A percentile compares a stretch with the other conserved stretches of the same genome.
Evolutionary conservation across 2,113 vertebrate species (phyloP).

Genomic region (Stictonetta naevosa): DNA sequence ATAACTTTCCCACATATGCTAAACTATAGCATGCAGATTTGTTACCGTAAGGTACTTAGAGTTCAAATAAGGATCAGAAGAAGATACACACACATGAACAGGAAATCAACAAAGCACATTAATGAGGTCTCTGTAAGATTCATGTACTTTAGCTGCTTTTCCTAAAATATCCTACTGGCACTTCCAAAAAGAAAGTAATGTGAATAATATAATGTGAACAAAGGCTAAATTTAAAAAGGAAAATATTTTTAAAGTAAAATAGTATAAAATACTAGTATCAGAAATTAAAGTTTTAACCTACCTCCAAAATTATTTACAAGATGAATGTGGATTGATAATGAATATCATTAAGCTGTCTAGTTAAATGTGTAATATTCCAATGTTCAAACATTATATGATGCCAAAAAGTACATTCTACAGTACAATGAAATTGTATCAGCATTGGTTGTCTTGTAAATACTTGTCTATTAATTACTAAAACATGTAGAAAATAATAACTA

Average conservation of each 20-base stretch:
- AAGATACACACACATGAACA: not conserved
- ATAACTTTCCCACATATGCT: not conserved
- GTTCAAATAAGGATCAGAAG: not conserved
- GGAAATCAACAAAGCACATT: not conserved
- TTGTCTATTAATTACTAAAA: not conserved
- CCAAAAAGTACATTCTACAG: not conserved
- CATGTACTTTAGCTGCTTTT: not conserved
- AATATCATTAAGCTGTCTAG: not conserved
- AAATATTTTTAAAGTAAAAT: not conserved
- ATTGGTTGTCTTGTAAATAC: not conserved
- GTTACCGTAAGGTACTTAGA: not conserved
- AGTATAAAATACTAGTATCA: not conserved
- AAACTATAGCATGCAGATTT: not conserved
- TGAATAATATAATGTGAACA: not conserved
- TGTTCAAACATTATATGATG: not conserved
- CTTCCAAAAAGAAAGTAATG: not conserved
- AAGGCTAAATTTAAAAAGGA: not conserved
- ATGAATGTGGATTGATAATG: not conserved
- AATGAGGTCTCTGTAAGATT: not conserved
- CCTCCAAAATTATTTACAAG: not conserved
- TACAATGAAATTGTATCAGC: fast-evolving
- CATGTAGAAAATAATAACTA: fast-evolving
- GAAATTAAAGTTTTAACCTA: not conserved
- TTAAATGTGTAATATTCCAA: not conserved
- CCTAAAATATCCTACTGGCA: not conserved